Conservation (phyloP, 2,113 vertebrate species). For the Pollachius pollachius region DNA sequence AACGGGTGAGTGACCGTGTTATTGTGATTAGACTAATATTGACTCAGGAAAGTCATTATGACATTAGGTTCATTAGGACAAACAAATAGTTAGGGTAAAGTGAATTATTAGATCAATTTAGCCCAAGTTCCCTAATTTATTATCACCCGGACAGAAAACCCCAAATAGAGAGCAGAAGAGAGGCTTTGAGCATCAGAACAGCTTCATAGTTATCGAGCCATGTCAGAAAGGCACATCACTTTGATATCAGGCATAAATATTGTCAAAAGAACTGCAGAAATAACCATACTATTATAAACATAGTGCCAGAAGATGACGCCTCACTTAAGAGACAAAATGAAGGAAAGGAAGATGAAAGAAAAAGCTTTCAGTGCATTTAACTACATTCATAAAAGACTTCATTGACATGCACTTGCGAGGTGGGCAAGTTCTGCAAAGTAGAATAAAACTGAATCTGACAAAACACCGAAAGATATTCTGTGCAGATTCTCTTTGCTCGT, state of each 20-base stretch:
- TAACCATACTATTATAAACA: slow-evolving; percentile 59
- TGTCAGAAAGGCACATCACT: slow-evolving; percentile 79
- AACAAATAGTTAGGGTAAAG: slow-evolving; percentile 24
- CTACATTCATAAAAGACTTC: slow-evolving; percentile 77
- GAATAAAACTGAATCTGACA: slow-evolving; percentile 53
- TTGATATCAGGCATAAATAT: slow-evolving; percentile 74
- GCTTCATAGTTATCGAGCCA: slow-evolving; percentile 51
- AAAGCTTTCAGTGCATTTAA: slow-evolving; percentile 75
- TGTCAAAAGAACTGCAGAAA: slow-evolving; percentile 68
- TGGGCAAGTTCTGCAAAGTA: slow-evolving; percentile 50
- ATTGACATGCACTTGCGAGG: slow-evolving; percentile 68
- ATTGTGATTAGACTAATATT: not conserved
- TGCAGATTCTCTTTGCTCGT: slow-evolving; percentile 27
- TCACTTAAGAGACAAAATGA: slow-evolving; percentile 39
- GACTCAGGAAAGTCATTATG: not conserved
- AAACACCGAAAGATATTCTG: slow-evolving; percentile 29
- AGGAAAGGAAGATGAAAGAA: slow-evolving; percentile 16
- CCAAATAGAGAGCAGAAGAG: slow-evolving; percentile 40
- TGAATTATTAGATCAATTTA: slow-evolving; percentile 43
- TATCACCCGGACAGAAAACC: slow-evolving; percentile 9
- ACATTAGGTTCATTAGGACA: not conserved
- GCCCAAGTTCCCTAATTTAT: slow-evolving; percentile 31
- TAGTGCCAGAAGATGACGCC: slow-evolving; percentile 58
- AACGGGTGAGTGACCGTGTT: slow-evolving; percentile 11
- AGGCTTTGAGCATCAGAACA: slow-evolving; percentile 48